phyloP scores from a whole-genome alignment of 2,888 invertebrate genomes.

The Mylabris sibirica region DNA sequence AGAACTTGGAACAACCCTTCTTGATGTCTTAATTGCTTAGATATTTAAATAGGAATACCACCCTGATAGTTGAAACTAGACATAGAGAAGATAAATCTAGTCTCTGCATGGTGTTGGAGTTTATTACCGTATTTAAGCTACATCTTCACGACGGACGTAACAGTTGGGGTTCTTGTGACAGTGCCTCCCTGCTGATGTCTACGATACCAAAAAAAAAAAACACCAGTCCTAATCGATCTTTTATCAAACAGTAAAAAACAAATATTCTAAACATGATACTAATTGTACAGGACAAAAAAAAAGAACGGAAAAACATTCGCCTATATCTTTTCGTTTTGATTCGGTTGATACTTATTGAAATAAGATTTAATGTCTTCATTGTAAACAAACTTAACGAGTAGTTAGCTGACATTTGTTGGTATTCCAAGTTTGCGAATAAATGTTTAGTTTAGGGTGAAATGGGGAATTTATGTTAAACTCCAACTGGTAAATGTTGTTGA shows the following conservation, averaged over 20 bases:
- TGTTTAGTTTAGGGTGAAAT: slow-evolving; percentile 55
- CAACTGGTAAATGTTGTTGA: slow-evolving; percentile 52
- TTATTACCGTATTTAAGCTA: slow-evolving; percentile 51
- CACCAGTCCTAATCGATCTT: slow-evolving; percentile 35
- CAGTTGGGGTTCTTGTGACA: slow-evolving; percentile 46
- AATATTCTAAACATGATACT: neutral
- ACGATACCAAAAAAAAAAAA: slow-evolving; percentile 36
- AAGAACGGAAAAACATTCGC: neutral
- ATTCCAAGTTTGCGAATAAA: slow-evolving; percentile 52
- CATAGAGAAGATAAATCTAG: slow-evolving; percentile 43
- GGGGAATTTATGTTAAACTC: slow-evolving; percentile 55
- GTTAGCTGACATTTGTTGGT: slow-evolving; percentile 49
- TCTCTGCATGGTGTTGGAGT: slow-evolving; percentile 45
- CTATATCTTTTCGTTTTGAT: neutral
- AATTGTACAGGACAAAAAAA: neutral
- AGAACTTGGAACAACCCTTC: neutral
- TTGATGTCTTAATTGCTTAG: slow-evolving; percentile 5
- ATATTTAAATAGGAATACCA: slow-evolving; percentile 12
- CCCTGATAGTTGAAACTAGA: slow-evolving; percentile 12
- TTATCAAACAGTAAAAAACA: neutral
- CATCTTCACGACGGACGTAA: slow-evolving; percentile 39
- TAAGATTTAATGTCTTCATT: slow-evolving; percentile 24
- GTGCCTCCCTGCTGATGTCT: slow-evolving; percentile 41
- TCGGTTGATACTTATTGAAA: slow-evolving; percentile 2
- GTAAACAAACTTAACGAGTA: slow-evolving; percentile 49